Evolutionary conservation across 1,140 invertebrate genomes (phyloP).

Genomic region (Chironomus striatipennis): DNA sequence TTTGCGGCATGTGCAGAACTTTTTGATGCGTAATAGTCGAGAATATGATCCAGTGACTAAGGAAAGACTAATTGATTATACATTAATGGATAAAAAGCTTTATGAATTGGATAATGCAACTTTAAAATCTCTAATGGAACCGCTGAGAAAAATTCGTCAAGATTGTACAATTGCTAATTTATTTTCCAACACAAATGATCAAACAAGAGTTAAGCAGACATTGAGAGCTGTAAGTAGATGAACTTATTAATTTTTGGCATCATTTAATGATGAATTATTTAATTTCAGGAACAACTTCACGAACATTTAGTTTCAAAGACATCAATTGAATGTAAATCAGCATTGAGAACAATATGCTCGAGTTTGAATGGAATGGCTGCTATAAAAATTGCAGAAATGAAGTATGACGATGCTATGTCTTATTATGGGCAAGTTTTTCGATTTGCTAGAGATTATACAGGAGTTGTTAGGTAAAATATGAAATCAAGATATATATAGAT

Average conservation of each 20-base stretch:
- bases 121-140: constrained; percentile 45
- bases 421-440: constrained; percentile 53
- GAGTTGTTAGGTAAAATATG: constrained; percentile 26
- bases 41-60: not conserved
- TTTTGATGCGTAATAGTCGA: not conserved
- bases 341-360: constrained; percentile 52
- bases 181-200: not conserved
- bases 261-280: no score
- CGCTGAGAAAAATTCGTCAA: constrained; percentile 58
- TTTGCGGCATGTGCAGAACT: constrained; percentile 29
- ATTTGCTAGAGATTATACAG: constrained; percentile 46
- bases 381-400: constrained; percentile 48
- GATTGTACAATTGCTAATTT: constrained; percentile 64
- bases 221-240: constrained; percentile 34
- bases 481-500: no score
- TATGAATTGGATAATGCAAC: constrained; percentile 24
- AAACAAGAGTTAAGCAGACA: constrained; percentile 29
- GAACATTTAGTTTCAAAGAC: constrained; percentile 56
- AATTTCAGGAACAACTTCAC: constrained; percentile 49
- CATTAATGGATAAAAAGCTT: not conserved
- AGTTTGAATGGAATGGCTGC: constrained; percentile 60
- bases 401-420: constrained; percentile 48
- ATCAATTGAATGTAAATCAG: constrained; percentile 53
- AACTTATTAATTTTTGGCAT: no score
- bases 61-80: not conserved